Base-by-base conservation (phyloP, 2,113 vertebrate genomes). In the Melanocharis versteri region DNA sequence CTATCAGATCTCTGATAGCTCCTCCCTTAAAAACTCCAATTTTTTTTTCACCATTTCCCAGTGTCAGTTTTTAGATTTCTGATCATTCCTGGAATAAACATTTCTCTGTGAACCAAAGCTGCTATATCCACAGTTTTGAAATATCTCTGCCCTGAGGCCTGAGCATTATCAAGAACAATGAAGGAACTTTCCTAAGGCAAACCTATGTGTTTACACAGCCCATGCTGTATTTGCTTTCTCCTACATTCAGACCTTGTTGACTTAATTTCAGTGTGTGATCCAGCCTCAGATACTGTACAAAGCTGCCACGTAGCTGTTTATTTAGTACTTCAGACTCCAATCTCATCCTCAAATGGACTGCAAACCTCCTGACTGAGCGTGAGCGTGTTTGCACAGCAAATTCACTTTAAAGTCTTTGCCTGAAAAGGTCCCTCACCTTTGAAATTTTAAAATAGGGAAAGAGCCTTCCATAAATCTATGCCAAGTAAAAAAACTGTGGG, bases 291-390 rank as follows among this genome's bases (percentile, higher is more conserved):
- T 72, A 60, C 57, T 61, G 87, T 44, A 93, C 83, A 88, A 91
- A 91, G 65, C 70, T 87, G 92, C 84, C 85, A 95, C 22, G 13
- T 79, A 85, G 65, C 53, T 95, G 82, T 94, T 95, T 95, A 68
- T 85, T 70, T 48, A 91, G 40, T 72, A 69, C 85, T 95, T 96
- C 82, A 96, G 70, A 69, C 65, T 93, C n/a, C 82, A 90, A 83
- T 79, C 65, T 75, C 66, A 91, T 85, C 64, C 64, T 72, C 84
- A 93, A 90, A 82, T 16, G 31, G 51, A 66, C 66, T 91, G 65
- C n/a, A 91, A 85, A 93, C 31, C 73, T 72, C 65, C 73, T 85
- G 65, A 87, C 57, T 82, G 86, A 35, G 20, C 0, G 0, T 15
- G 40, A 86, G 42, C 35, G 19, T 54, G 40, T 81, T 87, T 93